Evolutionary conservation across 1,140 invertebrate species (phyloP).

Genomic region (Drosophila hydei): DNA sequence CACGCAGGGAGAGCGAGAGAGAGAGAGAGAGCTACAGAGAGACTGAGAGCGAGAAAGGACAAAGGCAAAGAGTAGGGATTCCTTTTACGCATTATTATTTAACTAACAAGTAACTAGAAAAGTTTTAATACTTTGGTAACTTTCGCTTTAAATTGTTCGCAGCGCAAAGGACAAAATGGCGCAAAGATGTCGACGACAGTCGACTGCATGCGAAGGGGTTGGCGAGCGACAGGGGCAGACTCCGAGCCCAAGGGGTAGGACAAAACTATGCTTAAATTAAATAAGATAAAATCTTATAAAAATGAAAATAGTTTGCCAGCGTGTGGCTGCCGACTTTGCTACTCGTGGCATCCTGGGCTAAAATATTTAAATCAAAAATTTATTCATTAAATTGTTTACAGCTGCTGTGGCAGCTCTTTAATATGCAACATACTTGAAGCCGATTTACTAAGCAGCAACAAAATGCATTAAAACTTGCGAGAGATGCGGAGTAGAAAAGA

Average conservation of each 20-base stretch:
- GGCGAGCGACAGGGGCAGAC: too few relatives aligned
- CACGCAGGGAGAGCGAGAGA: not conserved
- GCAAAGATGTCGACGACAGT: conserved; percentile 50
- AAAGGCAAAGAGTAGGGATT: conserved; percentile 37
- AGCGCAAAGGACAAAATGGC: conserved; percentile 53
- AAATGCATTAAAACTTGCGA: not conserved
- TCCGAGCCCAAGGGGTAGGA: too few relatives aligned
- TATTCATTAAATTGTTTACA: conserved; percentile 66
- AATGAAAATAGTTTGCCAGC: conserved; percentile 69
- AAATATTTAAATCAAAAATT: conserved; percentile 70
- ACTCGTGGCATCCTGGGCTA: not conserved
- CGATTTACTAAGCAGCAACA: conserved; percentile 3
- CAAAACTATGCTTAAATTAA: conserved; percentile 79
- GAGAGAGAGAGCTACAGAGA: not conserved
- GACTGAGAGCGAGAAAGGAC: not conserved
- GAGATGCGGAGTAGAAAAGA: not conserved
- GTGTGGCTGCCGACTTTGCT: conserved; percentile 32
- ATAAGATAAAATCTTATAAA: conserved; percentile 80
- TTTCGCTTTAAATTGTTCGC: conserved; percentile 76
- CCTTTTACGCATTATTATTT: conserved; percentile 79
- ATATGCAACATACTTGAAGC: conserved; percentile 41
- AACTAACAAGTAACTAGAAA: conserved; percentile 80
- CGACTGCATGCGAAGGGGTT: conserved; percentile 30
- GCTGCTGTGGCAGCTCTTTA: conserved; percentile 49
- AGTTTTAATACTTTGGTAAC: conserved; percentile 75